Percentiles rank a stretch among this genome's conserved stretches.
Conservation (phyloP, 2,113 vertebrate species). For the Cynocephalus volans region DNA sequence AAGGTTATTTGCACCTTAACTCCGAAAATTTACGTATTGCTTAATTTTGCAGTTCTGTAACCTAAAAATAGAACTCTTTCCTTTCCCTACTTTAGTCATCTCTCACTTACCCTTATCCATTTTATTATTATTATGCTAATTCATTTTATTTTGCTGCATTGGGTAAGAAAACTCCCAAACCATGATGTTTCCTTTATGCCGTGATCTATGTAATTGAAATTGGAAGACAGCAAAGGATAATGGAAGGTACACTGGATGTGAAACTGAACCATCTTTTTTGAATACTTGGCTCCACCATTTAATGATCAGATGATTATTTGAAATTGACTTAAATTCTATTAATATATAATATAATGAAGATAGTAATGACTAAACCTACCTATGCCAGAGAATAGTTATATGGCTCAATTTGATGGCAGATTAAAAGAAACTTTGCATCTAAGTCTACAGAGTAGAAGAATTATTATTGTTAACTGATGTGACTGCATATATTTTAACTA, state of each 20-base stretch:
- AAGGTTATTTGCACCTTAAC: not conserved
- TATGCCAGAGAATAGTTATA: not conserved
- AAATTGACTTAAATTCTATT: slow-evolving; percentile 5
- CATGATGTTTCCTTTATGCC: not conserved
- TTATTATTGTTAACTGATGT: not conserved
- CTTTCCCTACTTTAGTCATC: not conserved
- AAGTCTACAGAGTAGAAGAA: not conserved
- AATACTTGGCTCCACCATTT: not conserved
- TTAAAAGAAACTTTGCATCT: not conserved
- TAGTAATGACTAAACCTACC: not conserved
- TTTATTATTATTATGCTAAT: slow-evolving; percentile 7
- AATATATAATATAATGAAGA: not conserved
- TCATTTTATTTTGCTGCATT: not conserved
- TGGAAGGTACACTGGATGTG: not conserved
- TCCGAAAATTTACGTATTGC: not conserved
- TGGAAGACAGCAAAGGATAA: not conserved
- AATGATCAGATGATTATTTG: not conserved
- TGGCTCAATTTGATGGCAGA: not conserved
- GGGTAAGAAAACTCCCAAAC: not conserved
- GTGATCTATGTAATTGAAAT: not conserved
- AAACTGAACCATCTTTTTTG: not conserved
- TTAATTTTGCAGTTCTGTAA: not conserved
- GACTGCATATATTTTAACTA: not conserved
- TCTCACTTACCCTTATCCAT: not conserved
- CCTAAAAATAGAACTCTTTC: not conserved